Evolutionary conservation across 2,888 invertebrate genomes (phyloP), one percentile per base, ranked within the genome.

Genomic region (Tholera decimalis): DNA sequence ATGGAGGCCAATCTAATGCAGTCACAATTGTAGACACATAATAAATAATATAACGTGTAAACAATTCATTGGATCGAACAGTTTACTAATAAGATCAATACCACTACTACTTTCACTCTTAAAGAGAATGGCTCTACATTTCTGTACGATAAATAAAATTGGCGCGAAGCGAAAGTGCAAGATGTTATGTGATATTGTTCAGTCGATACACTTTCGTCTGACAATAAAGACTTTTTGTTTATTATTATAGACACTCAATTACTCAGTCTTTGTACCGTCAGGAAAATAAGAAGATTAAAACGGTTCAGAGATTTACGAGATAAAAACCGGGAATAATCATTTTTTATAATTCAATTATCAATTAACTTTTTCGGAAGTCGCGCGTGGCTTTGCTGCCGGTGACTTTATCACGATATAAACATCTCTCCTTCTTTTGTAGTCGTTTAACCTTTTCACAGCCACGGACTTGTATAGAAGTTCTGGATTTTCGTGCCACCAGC

Each of bases 21-120:
- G 6, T 26, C 18, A n/a, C 13, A 28, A 28, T 15, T 0, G 9
- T 28, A 20, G 9, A 4, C 11, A 39, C 22, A 20, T n/a, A 26
- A 18, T n/a, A 49, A 30, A 49, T 20, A 49, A 49, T 44, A 59
- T 26, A 33, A 50, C 26, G 11, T 6, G 13, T 46, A 39, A 18
- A 58, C 18, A 49, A 39, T 39, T 66, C 43, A 53, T 58, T 58
- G 37, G 28, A 26, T 39, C 33, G 20, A 73, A 47, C 9, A 28
- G 33, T 39, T 65, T 9, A 35, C 41, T 28, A 28, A 9, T 15
- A 35, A 73, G 15, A 58, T 54, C 53, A 47, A 53, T 51, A 66
- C 6, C 3, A 65, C 71, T 51, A 66, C 6, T 2, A 65, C 71
- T 74, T 74, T 71, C 71, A 67, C 74, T 67, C 50, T 33, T 20